Base-by-base conservation (phyloP, 1,140 invertebrate species). In the Reticulitermes speratus region DNA sequence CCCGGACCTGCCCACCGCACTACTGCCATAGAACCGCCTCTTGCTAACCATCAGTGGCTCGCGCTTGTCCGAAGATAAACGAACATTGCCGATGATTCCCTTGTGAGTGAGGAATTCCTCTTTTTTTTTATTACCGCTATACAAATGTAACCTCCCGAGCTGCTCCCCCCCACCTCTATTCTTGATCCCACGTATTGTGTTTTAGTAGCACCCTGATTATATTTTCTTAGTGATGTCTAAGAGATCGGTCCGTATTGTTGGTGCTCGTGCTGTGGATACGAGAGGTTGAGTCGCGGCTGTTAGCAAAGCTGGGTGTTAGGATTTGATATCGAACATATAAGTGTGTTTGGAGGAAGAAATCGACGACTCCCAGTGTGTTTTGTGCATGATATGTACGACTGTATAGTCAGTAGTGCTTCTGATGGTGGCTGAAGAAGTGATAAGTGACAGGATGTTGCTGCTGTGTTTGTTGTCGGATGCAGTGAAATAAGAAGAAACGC, bases 141-240 rank as follows among this genome's bases (percentile, higher is more conserved):
- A 75, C 65, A 75, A 75, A 75, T 75, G 65, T 75, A 30, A 75
- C 65, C 65, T 75, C 65, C 65, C 65, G n/a, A 75, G 25, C 25
- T 2, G 7, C 65, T 16, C 65, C 65, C n/a, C 59, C 25, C 48
- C 16, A 2, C 48, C 48, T 0, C 19, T 14, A 75, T 25, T 14
- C 25, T 30, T 25, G 25, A 75, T n/a, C n/a, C 55, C 25, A 75
- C n/a, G 65, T 75, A 75, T 75, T 75, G 65, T 75, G 65, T 75
- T 75, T 75, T 75, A 75, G 65, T 75, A 25, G 14, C 16, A 30
- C 65, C 14, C 25, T 75, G 65, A 75, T 30, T 30, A 38, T 38
- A 75, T 75, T 75, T 75, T 30, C 65, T 75, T 75, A 75, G 65
- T 75, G 65, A 25, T 30, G 59, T 65, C 59, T 65, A 65, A 65